Conservation (phyloP, 2,113 vertebrate species). For the Anoplopoma fimbria region DNA sequence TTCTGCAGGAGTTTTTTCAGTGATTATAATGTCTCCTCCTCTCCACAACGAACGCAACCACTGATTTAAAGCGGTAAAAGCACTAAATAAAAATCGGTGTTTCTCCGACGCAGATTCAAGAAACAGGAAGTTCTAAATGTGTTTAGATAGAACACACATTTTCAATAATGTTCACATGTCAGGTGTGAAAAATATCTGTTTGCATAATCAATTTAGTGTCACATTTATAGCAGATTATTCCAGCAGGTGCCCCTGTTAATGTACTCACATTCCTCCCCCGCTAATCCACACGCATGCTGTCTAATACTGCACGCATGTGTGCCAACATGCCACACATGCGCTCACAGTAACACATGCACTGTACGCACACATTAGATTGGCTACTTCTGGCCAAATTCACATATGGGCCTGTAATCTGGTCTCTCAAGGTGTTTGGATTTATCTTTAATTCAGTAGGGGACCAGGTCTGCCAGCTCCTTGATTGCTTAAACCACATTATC, state of each 20-base stretch:
- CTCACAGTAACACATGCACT: conserved; percentile 24
- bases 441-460: conserved; percentile 75
- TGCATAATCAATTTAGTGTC: not conserved
- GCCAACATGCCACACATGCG: conserved; percentile 12
- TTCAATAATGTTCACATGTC: not conserved
- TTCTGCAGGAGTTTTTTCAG: not conserved
- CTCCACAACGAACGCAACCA: too few relatives aligned
- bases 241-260: conserved; percentile 15
- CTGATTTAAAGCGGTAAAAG: not conserved
- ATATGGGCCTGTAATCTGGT: conserved; percentile 72
- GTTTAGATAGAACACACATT: not conserved
- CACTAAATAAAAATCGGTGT: not conserved
- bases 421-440: conserved; percentile 76
- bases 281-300: conserved; percentile 30
- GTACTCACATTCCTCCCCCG: conserved; percentile 1
- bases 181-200: not conserved
- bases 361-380: conserved; percentile 9
- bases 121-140: not conserved
- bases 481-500: conserved; percentile 79
- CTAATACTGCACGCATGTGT: conserved; percentile 24
- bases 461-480: conserved; percentile 68
- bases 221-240: not conserved
- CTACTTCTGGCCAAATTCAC: conserved; percentile 58
- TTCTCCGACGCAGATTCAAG: not conserved
- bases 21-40: too few relatives aligned